Evolutionary conservation across 2,888 invertebrate genomes (phyloP), one percentile per base, ranked within the genome.

Genomic region (Ypsolopha sequella): DNA sequence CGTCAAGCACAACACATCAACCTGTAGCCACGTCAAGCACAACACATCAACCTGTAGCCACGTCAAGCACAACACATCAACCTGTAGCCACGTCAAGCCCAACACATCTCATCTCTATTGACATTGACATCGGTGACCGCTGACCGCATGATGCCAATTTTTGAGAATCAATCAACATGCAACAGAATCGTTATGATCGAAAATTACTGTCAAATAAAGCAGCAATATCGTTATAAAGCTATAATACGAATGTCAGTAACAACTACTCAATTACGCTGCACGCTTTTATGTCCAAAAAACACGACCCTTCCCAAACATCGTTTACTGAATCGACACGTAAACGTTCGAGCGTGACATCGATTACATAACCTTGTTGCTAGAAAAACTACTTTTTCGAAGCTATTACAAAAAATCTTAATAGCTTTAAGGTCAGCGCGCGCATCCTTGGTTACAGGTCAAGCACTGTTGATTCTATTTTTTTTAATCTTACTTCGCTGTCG

Each of bases 401-500:
- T 24, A 8, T 47, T 47, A 13, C 36, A 11, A 36, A 47, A 35
- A 36, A 14, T 36, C n/a, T 9, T 14, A 11, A 47, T 35, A 38
- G 36, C 47, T 47, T 3, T 24, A 14, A 47, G 47, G 47, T 36
- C 47, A 36, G 13, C 11, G 47, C 36, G 47, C 14, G 47, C n/a
- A 38, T 47, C 47, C 47, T 47, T 47, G 47, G 36, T 36, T 36
- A 36, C 47, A 8, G 35, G 46, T 46, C 35, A 36, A 47, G 46
- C 47, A 47, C 47, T 47, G 36, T 13, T 47, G 33, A 47, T 6
- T 47, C 13, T 14, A 14, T 14, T 13, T 47, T 36, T 9, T 47
- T 36, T 9, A 36, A 47, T 24, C 24, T 24, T 24, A 24, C 24
- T 24, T 24, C 24, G 24, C 24, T 45, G 9, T 7, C 36, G 11